phyloP scores from a whole-genome alignment of 2,888 invertebrate species.

The Alviniconcha strummeri region DNA sequence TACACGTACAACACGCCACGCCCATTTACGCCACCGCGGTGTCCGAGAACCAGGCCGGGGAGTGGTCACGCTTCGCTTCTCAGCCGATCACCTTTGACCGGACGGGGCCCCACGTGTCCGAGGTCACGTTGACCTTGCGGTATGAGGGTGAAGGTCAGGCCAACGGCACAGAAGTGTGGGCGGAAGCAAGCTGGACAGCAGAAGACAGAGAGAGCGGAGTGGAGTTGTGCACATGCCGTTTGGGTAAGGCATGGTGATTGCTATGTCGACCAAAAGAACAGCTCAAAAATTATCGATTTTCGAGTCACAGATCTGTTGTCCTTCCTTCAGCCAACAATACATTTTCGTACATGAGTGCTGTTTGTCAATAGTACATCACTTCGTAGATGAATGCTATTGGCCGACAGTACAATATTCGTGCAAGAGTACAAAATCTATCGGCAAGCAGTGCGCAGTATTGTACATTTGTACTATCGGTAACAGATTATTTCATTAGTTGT shows the following conservation, averaged over 20 bases:
- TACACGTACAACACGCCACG: conserved; percentile 42
- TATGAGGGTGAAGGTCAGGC: conserved; percentile 30
- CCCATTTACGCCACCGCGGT: conserved; percentile 43
- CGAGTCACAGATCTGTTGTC: no score
- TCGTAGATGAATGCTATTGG: no score
- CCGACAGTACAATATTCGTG: no score
- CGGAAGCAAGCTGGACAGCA: conserved; percentile 23
- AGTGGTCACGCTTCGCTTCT: conserved; percentile 40
- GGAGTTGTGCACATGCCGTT: background rate
- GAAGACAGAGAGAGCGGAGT: conserved; percentile 22
- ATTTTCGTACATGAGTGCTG: no score
- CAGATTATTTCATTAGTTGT: no score
- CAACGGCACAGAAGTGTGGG: background rate
- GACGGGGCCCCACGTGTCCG: conserved; percentile 43
- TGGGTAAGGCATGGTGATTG: conserved; percentile 5
- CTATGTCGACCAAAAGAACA: no score
- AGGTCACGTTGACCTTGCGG: background rate
- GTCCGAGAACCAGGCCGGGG: conserved; percentile 50
- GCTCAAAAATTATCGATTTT: no score
- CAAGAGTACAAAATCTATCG: no score
- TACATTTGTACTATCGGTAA: no score
- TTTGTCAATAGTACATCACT: no score
- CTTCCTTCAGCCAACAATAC: no score
- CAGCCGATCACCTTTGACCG: conserved; percentile 44
- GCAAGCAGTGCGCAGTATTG: no score